Evolutionary conservation across 2,113 vertebrate species (phyloP).

Genomic region (Acrocephalus arundinaceus): DNA sequence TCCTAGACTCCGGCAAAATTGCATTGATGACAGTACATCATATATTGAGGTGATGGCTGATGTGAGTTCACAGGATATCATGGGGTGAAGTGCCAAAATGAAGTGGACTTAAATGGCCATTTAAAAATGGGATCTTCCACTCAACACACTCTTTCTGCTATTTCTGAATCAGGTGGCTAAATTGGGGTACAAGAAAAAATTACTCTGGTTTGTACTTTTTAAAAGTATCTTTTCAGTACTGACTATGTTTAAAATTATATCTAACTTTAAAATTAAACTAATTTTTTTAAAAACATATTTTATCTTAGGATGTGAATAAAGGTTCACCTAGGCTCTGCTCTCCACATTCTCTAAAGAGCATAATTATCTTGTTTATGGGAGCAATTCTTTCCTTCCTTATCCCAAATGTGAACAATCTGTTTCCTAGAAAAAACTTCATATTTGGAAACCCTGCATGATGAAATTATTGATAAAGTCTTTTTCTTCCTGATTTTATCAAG

Average conservation of each 20-base stretch:
- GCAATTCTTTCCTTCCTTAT: background rate
- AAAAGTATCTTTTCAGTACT: background rate
- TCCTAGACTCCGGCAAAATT: background rate
- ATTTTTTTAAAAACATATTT: background rate
- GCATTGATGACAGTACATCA: background rate
- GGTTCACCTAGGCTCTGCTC: background rate
- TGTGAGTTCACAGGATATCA: background rate
- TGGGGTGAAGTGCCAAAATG: background rate
- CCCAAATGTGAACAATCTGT: background rate
- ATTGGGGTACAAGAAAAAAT: background rate
- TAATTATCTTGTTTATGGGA: background rate
- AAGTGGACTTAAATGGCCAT: background rate
- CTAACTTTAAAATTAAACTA: background rate
- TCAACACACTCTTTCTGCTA: background rate
- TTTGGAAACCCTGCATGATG: background rate
- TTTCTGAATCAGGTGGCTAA: background rate
- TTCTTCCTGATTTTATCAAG: background rate
- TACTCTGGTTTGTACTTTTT: background rate
- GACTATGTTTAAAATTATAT: background rate
- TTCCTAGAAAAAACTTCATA: background rate
- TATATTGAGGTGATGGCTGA: background rate
- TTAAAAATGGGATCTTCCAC: background rate
- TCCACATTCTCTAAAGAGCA: background rate
- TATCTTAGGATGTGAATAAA: background rate
- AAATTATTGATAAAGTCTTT: background rate